Evolutionary conservation across 2,797 vertebrate genomes (phyloP).

Genomic region (Lates japonicus): DNA sequence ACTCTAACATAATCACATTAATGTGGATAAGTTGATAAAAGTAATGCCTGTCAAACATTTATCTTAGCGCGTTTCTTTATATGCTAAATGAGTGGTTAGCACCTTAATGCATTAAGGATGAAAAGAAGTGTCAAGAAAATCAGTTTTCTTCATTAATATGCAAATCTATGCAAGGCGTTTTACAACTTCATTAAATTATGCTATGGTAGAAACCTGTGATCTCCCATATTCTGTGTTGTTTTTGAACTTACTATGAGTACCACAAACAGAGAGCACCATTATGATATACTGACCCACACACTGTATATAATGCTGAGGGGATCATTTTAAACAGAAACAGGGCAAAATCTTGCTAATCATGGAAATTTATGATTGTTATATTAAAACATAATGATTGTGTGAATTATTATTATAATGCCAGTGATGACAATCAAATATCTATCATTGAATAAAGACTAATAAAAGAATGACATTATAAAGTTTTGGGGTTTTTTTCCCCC

Average conservation of each 20-base stretch:
- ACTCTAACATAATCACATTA: neutral
- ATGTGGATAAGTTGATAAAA: neutral
- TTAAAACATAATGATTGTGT: neutral
- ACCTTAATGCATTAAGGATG: neutral
- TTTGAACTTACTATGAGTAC: neutral
- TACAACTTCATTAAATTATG: neutral
- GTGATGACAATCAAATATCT: neutral
- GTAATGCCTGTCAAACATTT: neutral
- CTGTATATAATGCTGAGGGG: neutral
- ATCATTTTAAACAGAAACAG: neutral
- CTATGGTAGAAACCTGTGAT: neutral
- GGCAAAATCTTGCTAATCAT: neutral
- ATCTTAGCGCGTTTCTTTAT: neutral
- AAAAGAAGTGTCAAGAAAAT: neutral
- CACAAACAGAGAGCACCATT: neutral
- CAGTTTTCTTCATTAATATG: neutral
- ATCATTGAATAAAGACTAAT: neutral
- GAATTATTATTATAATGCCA: neutral
- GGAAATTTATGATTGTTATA: neutral
- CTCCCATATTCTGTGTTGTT: neutral
- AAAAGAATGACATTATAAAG: neutral
- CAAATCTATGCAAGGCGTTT: neutral
- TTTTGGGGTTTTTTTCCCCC: neutral
- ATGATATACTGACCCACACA: slow-evolving; percentile 7
- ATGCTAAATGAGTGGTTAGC: neutral